phyloP scores from a whole-genome alignment of 2,113 vertebrate species.

The Podarcis raffonei region DNA sequence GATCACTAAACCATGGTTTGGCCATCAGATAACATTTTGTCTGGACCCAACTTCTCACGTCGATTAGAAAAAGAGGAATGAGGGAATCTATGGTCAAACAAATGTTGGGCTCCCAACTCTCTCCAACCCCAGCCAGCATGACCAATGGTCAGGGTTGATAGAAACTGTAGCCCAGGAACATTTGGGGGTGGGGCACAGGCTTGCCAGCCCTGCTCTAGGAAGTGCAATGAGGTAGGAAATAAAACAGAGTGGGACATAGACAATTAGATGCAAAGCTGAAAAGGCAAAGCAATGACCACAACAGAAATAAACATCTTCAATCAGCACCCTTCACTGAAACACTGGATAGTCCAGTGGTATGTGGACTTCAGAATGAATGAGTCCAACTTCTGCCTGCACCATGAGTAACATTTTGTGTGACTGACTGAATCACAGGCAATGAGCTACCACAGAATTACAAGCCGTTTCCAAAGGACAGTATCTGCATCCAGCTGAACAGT shows the following conservation, averaged over 20 bases:
- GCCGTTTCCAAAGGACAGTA: background rate
- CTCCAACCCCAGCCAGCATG: too few species aligned
- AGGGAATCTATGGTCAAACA: too few species aligned
- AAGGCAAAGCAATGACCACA: background rate
- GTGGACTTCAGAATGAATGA: background rate
- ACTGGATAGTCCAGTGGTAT: background rate
- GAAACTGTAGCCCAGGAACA: too few species aligned
- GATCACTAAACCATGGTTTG: background rate
- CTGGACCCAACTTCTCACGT: too few species aligned
- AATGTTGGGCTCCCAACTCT: too few species aligned
- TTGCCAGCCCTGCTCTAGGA: background rate
- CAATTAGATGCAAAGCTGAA: background rate
- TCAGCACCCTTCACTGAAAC: background rate
- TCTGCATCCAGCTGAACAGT: background rate
- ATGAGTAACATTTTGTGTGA: background rate
- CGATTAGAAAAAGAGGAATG: background rate
- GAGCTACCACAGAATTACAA: background rate
- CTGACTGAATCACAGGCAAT: constrained; percentile 6
- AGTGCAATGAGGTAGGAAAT: background rate
- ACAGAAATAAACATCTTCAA: background rate
- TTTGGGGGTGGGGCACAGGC: background rate
- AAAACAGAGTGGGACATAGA: background rate
- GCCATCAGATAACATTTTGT: background rate
- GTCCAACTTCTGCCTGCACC: background rate
- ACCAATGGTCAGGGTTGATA: too few species aligned